Evolutionary conservation across 2,113 vertebrate genomes (phyloP), one percentile per base, ranked within the genome.

Genomic region (Rhinoderma darwinii): DNA sequence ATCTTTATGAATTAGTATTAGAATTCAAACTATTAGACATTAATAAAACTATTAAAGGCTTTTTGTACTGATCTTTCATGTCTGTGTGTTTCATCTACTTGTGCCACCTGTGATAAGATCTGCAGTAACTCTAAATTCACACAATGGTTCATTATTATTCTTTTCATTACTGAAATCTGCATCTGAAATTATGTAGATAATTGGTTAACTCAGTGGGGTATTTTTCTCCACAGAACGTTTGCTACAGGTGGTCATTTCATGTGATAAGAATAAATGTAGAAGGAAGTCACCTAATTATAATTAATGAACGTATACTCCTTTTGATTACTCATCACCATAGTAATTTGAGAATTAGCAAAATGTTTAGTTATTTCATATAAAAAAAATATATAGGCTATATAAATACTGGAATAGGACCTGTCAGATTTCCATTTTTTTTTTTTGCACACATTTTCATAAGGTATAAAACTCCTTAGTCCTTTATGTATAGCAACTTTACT

Each of bases 251-350:
- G 59, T 43, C 59, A 82, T 66, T 63, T 82, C 6, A 43, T 66
- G 79, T 43, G 10, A 43, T 44, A 41, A 7, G 27, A 82, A 82
- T 43, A 5, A 66, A 41, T 66, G 56, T 66, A 66, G 47, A 66
- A 63, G 61, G 43, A 59, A 59, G 79, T 66, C 25, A 63, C 39
- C 37, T 82, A 63, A 82, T 82, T 82, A 66, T 43, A 82, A 66
- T 44, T 27, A 66, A 43, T 80, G 78, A 80, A 61, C n/a, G 17
- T 27, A 59, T 61, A 80, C 22, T 37, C 78, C 51, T n/a, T 43
- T n/a, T 43, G 8, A 44, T 43, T 43, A 43, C n/a, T n/a, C 72
- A 74, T 74, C 11, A 11, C 1, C 35, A 73, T 8, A 43, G 9
- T 11, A 73, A 22, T 8, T 73, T 73, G 20, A 73, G 39, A 43